phyloP scores from a whole-genome alignment of 2,888 invertebrate genomes.

The Lasioglossum morio region DNA sequence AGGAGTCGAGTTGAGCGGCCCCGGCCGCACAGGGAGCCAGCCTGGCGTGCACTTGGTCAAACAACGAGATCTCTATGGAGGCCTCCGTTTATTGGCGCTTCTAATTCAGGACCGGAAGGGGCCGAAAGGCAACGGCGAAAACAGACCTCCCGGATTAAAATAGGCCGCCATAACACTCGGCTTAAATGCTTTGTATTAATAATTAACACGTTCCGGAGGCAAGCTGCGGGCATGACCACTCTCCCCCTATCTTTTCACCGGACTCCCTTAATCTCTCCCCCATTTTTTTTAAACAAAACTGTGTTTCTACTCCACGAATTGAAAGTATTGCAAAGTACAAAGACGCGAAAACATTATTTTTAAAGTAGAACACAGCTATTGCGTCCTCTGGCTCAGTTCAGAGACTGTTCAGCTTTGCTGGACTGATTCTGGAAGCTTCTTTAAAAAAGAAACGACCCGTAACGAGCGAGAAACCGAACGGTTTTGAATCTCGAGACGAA shows the following conservation, averaged over 20 bases:
- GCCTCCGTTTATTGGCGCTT: constrained; percentile 79
- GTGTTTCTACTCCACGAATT: constrained; percentile 22
- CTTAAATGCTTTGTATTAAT: constrained; percentile 70
- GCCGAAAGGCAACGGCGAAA: constrained; percentile 78
- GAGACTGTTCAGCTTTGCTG: too few species aligned
- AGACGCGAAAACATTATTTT: too few species aligned
- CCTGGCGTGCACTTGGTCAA: constrained; percentile 74
- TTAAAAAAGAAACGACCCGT: too few species aligned
- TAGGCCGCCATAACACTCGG: constrained; percentile 57
- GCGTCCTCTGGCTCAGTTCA: too few species aligned
- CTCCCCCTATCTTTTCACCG: neutral
- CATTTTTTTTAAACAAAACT: neutral
- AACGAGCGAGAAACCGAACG: too few species aligned
- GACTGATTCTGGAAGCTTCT: too few species aligned
- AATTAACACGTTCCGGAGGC: constrained; percentile 68
- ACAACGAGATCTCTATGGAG: constrained; percentile 71
- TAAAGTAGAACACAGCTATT: too few species aligned
- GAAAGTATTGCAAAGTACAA: too few species aligned
- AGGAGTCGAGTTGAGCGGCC: neutral
- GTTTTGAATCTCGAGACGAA: too few species aligned
- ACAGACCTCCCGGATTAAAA: constrained; percentile 79
- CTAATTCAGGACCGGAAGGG: constrained; percentile 82
- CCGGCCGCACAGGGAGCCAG: constrained; percentile 46
- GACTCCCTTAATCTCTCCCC: neutral
- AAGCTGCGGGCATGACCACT: neutral